These are phyloP conservation scores for Rhogogaster chlorosoma DNA, from an alignment of 2,888 invertebrate species.

Conservation along the genomic window DNA sequence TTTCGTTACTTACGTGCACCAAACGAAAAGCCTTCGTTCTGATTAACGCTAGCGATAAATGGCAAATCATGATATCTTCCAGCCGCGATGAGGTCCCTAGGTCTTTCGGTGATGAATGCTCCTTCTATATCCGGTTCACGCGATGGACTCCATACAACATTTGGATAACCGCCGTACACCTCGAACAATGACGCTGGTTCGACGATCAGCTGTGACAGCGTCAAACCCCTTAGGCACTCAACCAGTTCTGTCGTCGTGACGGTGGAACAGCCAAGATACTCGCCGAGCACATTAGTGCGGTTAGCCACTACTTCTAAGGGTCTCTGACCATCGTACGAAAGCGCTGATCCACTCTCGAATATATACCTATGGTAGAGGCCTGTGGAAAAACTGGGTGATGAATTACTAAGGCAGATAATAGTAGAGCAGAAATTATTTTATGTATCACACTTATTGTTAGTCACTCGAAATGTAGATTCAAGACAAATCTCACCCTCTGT, in stretches of 20 bases:
- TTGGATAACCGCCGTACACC: background rate
- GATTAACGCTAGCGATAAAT: conserved; percentile 65
- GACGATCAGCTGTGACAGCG: background rate
- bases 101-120: conserved; percentile 68
- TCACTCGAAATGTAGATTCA: background rate
- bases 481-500: background rate
- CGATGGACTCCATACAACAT: conserved; percentile 65
- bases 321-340: background rate
- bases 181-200: background rate
- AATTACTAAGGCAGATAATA: background rate
- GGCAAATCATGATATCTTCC: conserved; percentile 69
- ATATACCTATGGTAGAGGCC: conserved; percentile 70
- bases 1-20: too few species aligned
- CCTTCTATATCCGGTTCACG: conserved; percentile 67
- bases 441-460: background rate
- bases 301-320: background rate
- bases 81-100: conserved; percentile 59
- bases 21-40: conserved; percentile 71
- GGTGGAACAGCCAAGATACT: background rate
- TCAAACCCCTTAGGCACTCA: conserved; percentile 60
- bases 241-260: conserved; percentile 40
- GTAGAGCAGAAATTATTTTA: background rate
- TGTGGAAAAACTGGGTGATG: background rate
- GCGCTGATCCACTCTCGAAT: conserved; percentile 64
- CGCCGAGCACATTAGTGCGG: conserved; percentile 58